Conservation (phyloP, 2,888 invertebrate genomes). For the Andrena minutula region DNA sequence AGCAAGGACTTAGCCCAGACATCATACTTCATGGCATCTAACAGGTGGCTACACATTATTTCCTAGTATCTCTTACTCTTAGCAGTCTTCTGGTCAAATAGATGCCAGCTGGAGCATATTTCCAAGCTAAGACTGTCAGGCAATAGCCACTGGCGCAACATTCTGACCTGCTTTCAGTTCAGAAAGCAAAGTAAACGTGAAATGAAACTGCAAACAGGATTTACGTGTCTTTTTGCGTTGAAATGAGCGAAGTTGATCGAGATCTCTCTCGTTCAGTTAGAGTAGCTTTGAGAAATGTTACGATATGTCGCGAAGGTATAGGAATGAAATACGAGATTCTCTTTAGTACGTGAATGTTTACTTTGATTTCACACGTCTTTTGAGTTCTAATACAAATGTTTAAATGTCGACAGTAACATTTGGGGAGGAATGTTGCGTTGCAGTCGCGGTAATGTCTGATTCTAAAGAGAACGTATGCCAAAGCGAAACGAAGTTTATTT, state of each 20-base stretch:
- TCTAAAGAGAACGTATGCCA: conserved; percentile 74
- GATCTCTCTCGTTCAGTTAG: background rate
- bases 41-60: conserved; percentile 88
- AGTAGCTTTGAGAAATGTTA: background rate
- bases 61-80: conserved; percentile 75
- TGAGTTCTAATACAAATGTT: conserved; percentile 49
- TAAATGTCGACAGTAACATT: conserved; percentile 59
- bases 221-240: background rate
- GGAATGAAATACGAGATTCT: background rate
- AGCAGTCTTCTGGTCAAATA: conserved; percentile 74
- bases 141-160: conserved; percentile 73
- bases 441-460: conserved; percentile 74
- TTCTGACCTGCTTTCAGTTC: conserved; percentile 62
- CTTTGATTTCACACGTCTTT: conserved; percentile 57
- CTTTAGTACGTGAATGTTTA: conserved; percentile 46
- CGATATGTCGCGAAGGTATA: background rate
- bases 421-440: conserved; percentile 76
- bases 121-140: conserved; percentile 71
- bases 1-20: conserved; percentile 99
- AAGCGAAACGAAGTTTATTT: conserved; percentile 76
- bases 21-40: conserved; percentile 99
- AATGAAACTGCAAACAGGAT: conserved; percentile 13
- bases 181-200: conserved; percentile 64
- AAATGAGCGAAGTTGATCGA: background rate
- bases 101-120: conserved; percentile 70